phyloP scores from a whole-genome alignment of 1,140 invertebrate genomes.

The Drosophila busckii region DNA sequence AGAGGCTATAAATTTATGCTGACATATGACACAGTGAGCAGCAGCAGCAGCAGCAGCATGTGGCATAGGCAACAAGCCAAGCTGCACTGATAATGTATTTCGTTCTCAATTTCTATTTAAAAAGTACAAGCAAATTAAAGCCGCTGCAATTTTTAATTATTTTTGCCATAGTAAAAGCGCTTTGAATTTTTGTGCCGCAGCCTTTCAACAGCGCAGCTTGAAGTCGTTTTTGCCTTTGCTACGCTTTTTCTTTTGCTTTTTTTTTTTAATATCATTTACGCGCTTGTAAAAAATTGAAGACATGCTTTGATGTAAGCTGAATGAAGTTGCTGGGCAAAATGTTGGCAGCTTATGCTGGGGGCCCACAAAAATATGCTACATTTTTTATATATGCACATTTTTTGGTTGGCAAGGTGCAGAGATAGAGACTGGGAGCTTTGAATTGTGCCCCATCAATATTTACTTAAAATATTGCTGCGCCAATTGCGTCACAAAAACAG shows the following conservation, averaged over 20 bases:
- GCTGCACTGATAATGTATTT: too few species aligned
- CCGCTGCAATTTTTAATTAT: slow-evolving; percentile 32
- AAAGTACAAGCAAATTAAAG: slow-evolving; percentile 14
- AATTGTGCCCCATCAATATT: slow-evolving; percentile 62
- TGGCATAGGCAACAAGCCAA: slow-evolving; percentile 61
- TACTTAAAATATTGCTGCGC: slow-evolving; percentile 60
- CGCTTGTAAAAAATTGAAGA: not conserved
- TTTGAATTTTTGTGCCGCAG: too few species aligned
- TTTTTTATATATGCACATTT: not conserved
- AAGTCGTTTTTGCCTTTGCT: too few species aligned
- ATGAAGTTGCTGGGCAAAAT: slow-evolving; percentile 32
- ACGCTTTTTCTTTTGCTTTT: too few species aligned
- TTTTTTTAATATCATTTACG: too few species aligned
- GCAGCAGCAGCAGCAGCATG: not conserved
- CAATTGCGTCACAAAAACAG: slow-evolving; percentile 40
- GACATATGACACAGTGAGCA: slow-evolving; percentile 4
- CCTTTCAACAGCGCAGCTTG: not conserved
- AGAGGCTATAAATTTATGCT: slow-evolving; percentile 56
- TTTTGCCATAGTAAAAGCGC: too few species aligned
- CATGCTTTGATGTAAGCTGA: slow-evolving; percentile 19
- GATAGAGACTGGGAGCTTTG: slow-evolving; percentile 22
- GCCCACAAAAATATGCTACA: too few species aligned
- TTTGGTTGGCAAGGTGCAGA: not conserved
- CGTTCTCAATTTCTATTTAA: too few species aligned
- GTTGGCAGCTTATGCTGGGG: slow-evolving; percentile 9